A percentile compares a stretch with the other conserved stretches of the same genome.
phyloP scores from a whole-genome alignment of 2,113 vertebrate genomes.

The Piaya cayana region DNA sequence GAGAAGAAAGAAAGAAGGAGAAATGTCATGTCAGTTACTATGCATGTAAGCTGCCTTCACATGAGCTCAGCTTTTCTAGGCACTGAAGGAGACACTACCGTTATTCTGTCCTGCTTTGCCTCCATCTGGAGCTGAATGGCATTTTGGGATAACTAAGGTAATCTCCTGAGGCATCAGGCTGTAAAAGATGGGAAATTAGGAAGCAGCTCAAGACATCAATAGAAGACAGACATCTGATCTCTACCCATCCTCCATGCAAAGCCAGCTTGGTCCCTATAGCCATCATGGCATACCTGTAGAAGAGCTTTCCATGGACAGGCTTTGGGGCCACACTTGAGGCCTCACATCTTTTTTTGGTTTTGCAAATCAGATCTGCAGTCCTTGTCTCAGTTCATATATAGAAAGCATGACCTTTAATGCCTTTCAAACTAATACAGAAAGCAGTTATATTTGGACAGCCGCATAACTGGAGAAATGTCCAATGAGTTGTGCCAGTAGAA shows the following conservation, averaged over 20 bases:
- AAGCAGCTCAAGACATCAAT: background rate
- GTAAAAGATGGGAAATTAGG: background rate
- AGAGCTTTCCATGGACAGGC: background rate
- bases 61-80: background rate
- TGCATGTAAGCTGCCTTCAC: background rate
- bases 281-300: rapidly evolving
- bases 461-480: background rate
- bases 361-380: background rate
- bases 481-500: background rate
- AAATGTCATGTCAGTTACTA: background rate
- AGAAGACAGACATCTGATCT: background rate
- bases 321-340: background rate
- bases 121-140: background rate
- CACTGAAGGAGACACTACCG: background rate
- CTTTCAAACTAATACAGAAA: background rate
- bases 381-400: background rate
- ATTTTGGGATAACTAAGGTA: background rate
- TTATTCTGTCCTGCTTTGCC: background rate
- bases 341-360: background rate
- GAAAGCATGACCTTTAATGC: background rate
- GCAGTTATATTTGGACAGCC: constrained; percentile 13
- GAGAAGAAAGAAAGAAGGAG: background rate
- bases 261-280: background rate
- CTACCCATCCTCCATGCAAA: background rate
- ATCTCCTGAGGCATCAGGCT: background rate